These are phyloP conservation scores for Ranitomeya variabilis DNA, from an alignment of 2,113 vertebrate genomes.

Conservation along the genomic window DNA sequence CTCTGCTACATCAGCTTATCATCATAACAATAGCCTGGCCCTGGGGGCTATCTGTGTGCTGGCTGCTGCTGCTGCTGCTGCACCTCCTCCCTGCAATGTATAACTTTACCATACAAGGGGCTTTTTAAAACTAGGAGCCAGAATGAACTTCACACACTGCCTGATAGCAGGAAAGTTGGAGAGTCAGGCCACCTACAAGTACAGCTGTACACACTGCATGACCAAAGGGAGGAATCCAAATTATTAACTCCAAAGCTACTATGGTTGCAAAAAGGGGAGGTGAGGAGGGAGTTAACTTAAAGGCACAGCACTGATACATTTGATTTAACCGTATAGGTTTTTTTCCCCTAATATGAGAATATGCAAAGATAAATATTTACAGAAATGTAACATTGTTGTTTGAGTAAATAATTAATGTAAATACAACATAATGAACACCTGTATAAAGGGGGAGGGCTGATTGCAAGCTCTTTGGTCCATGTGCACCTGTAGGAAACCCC, in stretches of 20 bases:
- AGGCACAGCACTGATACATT: background rate
- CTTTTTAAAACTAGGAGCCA: background rate
- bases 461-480: background rate
- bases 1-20: background rate
- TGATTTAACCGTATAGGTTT: background rate
- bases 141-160: conserved; percentile 7
- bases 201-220: conserved; percentile 1
- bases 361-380: background rate
- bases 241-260: background rate
- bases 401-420: background rate
- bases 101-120: conserved; percentile 57
- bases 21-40: background rate
- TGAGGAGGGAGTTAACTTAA: background rate
- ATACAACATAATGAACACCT: background rate
- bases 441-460: background rate
- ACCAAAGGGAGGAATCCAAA: background rate
- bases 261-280: background rate
- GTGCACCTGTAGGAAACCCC: background rate
- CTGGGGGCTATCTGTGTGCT: conserved; percentile 20
- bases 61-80: background rate
- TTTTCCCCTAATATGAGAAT: no score
- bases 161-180: background rate
- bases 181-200: background rate
- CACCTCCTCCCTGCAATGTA: conserved; percentile 6
- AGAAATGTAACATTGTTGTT: background rate